Percentiles rank a stretch among this genome's conserved stretches.
Evolutionary conservation across 1,140 invertebrate genomes (phyloP).

Genomic region (Atopsyche davidsoni): DNA sequence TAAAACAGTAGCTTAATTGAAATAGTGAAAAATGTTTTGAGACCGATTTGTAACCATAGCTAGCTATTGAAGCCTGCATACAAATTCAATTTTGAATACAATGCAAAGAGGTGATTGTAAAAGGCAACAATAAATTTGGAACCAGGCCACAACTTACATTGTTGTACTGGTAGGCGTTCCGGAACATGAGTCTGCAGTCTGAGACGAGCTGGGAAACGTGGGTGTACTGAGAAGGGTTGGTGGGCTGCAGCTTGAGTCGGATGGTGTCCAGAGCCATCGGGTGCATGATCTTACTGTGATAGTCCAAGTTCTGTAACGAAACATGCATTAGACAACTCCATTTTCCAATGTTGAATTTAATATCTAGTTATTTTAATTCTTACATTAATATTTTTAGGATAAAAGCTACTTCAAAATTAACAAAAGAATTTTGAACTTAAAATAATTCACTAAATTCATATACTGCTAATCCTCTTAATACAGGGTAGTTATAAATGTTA

Average conservation of each 20-base stretch:
- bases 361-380: too few species aligned
- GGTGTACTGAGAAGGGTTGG: conserved; percentile 65
- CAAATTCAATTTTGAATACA: neutral
- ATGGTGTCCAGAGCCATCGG: conserved; percentile 83
- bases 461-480: too few species aligned
- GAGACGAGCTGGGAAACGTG: conserved; percentile 69
- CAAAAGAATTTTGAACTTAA: too few species aligned
- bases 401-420: too few species aligned
- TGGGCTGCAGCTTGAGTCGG: conserved; percentile 68
- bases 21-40: conserved; percentile 3
- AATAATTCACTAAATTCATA: too few species aligned
- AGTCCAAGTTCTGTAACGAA: conserved; percentile 68
- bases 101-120: too few species aligned
- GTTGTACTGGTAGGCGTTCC: conserved; percentile 81
- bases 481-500: too few species aligned
- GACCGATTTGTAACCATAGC: conserved; percentile 4
- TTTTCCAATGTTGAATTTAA: too few species aligned
- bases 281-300: conserved; percentile 62
- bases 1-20: too few species aligned
- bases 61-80: neutral
- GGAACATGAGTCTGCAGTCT: conserved; percentile 81
- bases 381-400: too few species aligned
- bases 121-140: conserved; percentile 5
- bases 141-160: conserved; percentile 55
- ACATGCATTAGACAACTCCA: too few species aligned